Base-by-base conservation (phyloP, 2,888 invertebrate genomes). In the Euproctis similis region DNA sequence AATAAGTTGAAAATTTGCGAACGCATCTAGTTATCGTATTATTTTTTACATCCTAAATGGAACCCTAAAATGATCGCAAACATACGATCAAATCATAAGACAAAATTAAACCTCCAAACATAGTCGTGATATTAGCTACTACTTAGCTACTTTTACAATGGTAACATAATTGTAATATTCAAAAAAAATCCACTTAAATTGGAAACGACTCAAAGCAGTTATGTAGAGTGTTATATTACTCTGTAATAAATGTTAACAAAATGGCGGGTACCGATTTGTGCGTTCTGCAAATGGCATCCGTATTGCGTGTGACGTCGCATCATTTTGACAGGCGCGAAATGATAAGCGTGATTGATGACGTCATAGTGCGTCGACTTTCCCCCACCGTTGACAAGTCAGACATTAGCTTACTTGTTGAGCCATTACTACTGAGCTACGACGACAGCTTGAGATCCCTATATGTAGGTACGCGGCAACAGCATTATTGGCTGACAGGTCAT, bases 261-360 rank as follows among this genome's bases (percentile, higher is more conserved):
- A 28, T 26, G 19, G 6, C 10, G 21, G 3, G 10, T 10, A 19
- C 3, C 19, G 13, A n/a, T 3, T 12, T 23, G 2, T 8, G 31
- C 28, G 29, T 44, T n/a, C n/a, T n/a, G 42, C 40, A 37, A 40
- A 30, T 32, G 34, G 20, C 34, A 42, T 39, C 39, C 41, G 27
- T 41, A 35, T 36, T 54, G 50, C 47, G 45, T 46, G 53, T 50
- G 48, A 59, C 52, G 46, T 45, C 28, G 38, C 31, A 45, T 34
- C 37, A 36, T 47, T 50, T 38, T 46, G 50, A 49, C 58, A 54
- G 60, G 43, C 40, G 35, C 31, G 38, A 39, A 34, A 51, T 63
- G 80, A 80, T 80, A 78, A 76, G 60, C 61, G 64, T 77, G 80
- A 81, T 80, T 78, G 73, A 81, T 73, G 76, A 66, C 73, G 70